Evolutionary conservation across 2,797 vertebrate genomes (phyloP).

Genomic region (Vespertilio murinus): DNA sequence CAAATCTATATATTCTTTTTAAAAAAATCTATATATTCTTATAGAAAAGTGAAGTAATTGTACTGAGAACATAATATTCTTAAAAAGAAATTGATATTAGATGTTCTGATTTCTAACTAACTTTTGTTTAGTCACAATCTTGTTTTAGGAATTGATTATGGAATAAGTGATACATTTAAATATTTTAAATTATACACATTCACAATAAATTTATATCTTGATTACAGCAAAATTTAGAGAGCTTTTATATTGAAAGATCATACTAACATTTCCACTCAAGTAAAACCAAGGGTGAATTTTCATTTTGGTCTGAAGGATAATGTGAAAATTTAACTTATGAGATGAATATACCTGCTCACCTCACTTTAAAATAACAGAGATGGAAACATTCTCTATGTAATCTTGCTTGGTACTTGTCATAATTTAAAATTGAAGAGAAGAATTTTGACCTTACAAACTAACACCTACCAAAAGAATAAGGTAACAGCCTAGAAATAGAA

Average conservation of each 20-base stretch:
- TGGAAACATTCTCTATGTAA: neutral
- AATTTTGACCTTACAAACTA: neutral
- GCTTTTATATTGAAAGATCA: neutral
- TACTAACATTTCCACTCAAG: neutral
- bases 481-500: neutral
- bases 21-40: slow-evolving; percentile 15
- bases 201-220: neutral
- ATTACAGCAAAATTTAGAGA: neutral
- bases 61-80: neutral
- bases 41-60: neutral
- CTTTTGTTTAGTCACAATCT: neutral
- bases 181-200: neutral
- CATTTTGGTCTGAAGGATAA: neutral
- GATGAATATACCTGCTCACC: neutral
- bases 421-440: neutral
- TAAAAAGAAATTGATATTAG: neutral
- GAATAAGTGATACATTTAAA: neutral
- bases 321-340: neutral
- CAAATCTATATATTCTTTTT: slow-evolving; percentile 21
- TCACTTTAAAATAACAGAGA: neutral
- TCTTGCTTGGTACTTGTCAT: neutral
- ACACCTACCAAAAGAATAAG: neutral
- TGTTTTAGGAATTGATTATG: neutral
- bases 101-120: neutral
- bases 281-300: neutral